These are phyloP conservation scores for Asarcornis scutulata DNA, from an alignment of 2,113 vertebrate species.

Conservation along the genomic window DNA sequence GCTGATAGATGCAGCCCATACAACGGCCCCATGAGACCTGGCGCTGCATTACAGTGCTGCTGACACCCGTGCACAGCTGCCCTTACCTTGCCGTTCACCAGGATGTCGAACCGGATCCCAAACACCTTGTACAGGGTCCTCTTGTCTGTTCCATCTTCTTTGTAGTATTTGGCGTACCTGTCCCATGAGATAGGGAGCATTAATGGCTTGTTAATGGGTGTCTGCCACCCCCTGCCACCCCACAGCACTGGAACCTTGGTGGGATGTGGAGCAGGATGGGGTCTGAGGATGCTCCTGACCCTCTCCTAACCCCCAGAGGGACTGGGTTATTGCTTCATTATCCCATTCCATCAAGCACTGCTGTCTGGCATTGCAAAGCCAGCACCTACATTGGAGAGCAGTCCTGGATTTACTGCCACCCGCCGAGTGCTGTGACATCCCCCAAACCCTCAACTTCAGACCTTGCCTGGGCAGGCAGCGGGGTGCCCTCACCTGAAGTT, in stretches of 20 bases:
- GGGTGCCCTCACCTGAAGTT: conserved; percentile 88
- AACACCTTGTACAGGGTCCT: conserved; percentile 93
- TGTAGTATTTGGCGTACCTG: conserved; percentile 89
- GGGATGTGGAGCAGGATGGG: background rate
- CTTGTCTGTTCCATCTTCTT: conserved; percentile 74
- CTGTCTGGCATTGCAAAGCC: background rate
- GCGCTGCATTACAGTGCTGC: background rate
- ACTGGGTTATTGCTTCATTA: background rate
- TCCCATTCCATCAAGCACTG: background rate
- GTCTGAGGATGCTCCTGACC: background rate
- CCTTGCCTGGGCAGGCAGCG: background rate
- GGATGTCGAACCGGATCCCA: conserved; percentile 90
- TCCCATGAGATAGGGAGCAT: background rate
- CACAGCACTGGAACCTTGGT: fast-evolving
- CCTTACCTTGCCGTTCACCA: conserved; percentile 90
- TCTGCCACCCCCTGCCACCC: background rate
- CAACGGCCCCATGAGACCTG: background rate
- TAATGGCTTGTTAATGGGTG: background rate
- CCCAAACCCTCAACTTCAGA: background rate
- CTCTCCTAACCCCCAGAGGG: background rate
- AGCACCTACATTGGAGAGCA: background rate
- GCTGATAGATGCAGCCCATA: background rate
- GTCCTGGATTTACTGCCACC: background rate
- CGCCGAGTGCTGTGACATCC: background rate
- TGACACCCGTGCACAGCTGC: fast-evolving